These are phyloP conservation scores for Willowsia nigromaculata DNA, from an alignment of 2,888 invertebrate genomes.

Conservation along the genomic window DNA sequence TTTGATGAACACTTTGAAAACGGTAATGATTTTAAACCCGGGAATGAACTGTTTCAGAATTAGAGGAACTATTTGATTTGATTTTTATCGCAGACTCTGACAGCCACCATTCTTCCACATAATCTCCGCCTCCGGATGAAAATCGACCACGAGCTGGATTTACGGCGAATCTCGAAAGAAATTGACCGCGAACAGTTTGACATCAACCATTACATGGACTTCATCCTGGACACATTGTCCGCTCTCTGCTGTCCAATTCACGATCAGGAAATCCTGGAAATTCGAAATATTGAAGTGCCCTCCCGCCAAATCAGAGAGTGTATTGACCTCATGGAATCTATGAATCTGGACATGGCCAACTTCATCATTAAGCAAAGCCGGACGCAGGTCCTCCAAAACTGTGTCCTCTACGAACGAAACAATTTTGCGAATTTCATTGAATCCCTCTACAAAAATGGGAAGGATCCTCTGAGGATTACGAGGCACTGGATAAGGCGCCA, in stretches of 20 bases:
- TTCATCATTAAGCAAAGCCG: conserved; percentile 93
- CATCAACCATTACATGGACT: conserved; percentile 89
- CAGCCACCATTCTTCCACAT: conserved; percentile 87
- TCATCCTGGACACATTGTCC: conserved; percentile 92
- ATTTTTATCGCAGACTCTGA: conserved; percentile 80
- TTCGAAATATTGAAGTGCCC: conserved; percentile 88
- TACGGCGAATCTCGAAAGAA: conserved; percentile 92
- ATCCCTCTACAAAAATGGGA: conserved; percentile 62
- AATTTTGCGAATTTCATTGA: conserved; percentile 94
- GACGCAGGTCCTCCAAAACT: conserved; percentile 93
- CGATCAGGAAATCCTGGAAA: conserved; percentile 91
- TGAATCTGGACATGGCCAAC: conserved; percentile 97
- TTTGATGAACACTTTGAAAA: conserved; percentile 9
- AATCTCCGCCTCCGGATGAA: conserved; percentile 91
- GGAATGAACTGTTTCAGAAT: not conserved
- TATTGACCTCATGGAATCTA: conserved; percentile 89
- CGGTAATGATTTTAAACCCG: not conserved
- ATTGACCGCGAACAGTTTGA: conserved; percentile 89
- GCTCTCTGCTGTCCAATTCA: conserved; percentile 95
- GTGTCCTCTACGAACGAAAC: conserved; percentile 93
- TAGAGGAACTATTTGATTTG: not conserved
- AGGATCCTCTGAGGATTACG: conserved; percentile 91
- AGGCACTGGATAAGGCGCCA: conserved; percentile 89
- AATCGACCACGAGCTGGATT: conserved; percentile 92
- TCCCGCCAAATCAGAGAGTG: conserved; percentile 86